Evolutionary conservation across 37 sponge, comb jelly and placozoan species (phyloP).

Genomic region (Ianthella basta): DNA sequence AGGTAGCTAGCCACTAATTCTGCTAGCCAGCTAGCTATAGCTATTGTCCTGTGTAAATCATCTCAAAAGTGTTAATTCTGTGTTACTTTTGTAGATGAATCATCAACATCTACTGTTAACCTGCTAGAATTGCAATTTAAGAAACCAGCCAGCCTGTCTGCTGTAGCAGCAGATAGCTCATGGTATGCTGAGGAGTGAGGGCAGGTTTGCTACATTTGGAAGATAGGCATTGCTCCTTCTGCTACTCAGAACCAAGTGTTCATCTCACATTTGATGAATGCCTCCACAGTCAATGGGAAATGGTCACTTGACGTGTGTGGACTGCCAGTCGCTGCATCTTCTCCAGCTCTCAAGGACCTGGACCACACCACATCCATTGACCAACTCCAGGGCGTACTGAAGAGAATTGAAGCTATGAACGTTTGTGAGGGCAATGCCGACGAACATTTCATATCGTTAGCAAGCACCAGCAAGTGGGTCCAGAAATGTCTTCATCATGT

Average conservation of each 20-base stretch:
- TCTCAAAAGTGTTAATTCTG: neutral
- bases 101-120: neutral
- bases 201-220: constrained; percentile 5
- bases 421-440: neutral
- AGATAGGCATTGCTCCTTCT: constrained; percentile 1
- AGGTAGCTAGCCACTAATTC: neutral
- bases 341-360: neutral
- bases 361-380: neutral
- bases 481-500: neutral
- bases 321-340: neutral
- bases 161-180: constrained; percentile 6
- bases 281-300: neutral
- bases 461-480: neutral
- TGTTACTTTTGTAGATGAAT: neutral
- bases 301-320: neutral
- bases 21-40: neutral
- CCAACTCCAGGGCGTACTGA: neutral
- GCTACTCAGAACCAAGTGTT: neutral
- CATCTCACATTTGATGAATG: neutral
- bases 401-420: constrained; percentile 2
- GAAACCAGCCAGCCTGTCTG: constrained; percentile 2
- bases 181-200: neutral
- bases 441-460: neutral
- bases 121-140: neutral
- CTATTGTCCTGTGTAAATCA: neutral